Evolutionary conservation across 2,888 invertebrate genomes (phyloP), one percentile per base, ranked within the genome.

Genomic region (Pecten maximus): DNA sequence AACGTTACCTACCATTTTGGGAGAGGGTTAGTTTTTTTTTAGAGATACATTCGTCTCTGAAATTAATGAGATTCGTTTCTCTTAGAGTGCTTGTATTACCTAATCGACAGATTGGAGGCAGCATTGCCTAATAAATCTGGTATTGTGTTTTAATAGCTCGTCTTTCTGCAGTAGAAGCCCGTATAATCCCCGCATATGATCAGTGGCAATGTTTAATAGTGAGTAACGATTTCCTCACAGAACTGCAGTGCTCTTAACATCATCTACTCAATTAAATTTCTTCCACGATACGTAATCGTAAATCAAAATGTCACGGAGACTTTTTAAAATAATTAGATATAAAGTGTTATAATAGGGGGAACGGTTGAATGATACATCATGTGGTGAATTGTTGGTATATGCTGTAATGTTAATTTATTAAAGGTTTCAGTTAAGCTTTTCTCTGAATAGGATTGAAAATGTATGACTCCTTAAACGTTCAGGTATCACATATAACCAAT

Each of bases 231-330:
- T 74, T 6, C 35, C 54, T 23, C 54, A 54, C 54, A 6, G n/a
- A 35, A 74, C 74, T 74, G 10, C 74, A 74, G 35, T 74, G 74
- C 35, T 74, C 74, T 74, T 74, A 74, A 74, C 74, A 74, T 74
- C 35, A 74, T 74, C 74, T 35, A 23, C 74, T 16, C 74, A 74
- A 74, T 74, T 74, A 74, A 74, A 8, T 74, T 74, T 23, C 10
- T 74, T 35, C 74, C 3, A 6, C 28, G 0, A 28, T 35, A 74
- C 35, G 74, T 28, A 74, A 74, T 74, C 74, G 28, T 74, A 28
- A 35, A 74, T 74, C 74, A 74, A 74, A 74, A 74, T 74, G 74
- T 35, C 74, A 35, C 23, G 44, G 44, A 44, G 6, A 44, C 12
- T 44, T 44, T 44, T 54, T 54, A 2, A 12, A 54, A 23, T 74